A percentile compares a stretch with the other conserved stretches of the same genome.
Conservation (phyloP, 2,888 invertebrate genomes). For the Parascotia fuliginaria region DNA sequence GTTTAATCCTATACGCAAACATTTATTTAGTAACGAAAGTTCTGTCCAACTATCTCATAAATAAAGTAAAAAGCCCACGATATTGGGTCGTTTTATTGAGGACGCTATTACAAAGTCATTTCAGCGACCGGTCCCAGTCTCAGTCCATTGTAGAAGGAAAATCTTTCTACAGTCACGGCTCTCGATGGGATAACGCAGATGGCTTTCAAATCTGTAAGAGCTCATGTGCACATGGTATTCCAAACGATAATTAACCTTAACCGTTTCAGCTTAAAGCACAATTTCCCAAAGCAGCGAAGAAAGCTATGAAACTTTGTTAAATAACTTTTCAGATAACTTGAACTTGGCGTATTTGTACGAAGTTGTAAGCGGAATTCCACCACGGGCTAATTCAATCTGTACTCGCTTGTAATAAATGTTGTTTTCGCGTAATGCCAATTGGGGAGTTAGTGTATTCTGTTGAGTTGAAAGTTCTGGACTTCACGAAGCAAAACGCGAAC, state of each 20-base stretch:
- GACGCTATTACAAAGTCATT: slow-evolving; percentile 83
- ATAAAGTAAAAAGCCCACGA: slow-evolving; percentile 71
- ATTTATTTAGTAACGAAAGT: slow-evolving; percentile 50
- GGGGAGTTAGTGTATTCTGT: slow-evolving; percentile 74
- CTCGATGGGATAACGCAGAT: slow-evolving; percentile 85
- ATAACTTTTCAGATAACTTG: slow-evolving; percentile 87
- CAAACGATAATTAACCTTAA: slow-evolving; percentile 75
- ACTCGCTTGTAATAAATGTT: slow-evolving; percentile 83
- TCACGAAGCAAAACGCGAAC: slow-evolving; percentile 86
- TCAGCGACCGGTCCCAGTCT: slow-evolving; percentile 76
- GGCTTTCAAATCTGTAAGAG: slow-evolving; percentile 60
- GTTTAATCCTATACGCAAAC: slow-evolving; percentile 40
- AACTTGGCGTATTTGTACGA: slow-evolving; percentile 82
- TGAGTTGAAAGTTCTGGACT: slow-evolving; percentile 82
- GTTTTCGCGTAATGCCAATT: slow-evolving; percentile 83
- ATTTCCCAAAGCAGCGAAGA: slow-evolving; percentile 72
- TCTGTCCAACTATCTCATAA: slow-evolving; percentile 64
- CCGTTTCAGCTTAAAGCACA: slow-evolving; percentile 66
- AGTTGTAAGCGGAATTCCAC: slow-evolving; percentile 82
- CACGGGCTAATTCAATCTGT: slow-evolving; percentile 83
- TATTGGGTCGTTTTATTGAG: slow-evolving; percentile 79
- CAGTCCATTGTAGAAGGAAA: slow-evolving; percentile 84
- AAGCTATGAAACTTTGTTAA: slow-evolving; percentile 86
- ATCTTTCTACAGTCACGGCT: slow-evolving; percentile 86
- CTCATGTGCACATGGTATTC: slow-evolving; percentile 54